Evolutionary conservation across 2,797 vertebrate species (phyloP).

Genomic region (Prionace glauca): DNA sequence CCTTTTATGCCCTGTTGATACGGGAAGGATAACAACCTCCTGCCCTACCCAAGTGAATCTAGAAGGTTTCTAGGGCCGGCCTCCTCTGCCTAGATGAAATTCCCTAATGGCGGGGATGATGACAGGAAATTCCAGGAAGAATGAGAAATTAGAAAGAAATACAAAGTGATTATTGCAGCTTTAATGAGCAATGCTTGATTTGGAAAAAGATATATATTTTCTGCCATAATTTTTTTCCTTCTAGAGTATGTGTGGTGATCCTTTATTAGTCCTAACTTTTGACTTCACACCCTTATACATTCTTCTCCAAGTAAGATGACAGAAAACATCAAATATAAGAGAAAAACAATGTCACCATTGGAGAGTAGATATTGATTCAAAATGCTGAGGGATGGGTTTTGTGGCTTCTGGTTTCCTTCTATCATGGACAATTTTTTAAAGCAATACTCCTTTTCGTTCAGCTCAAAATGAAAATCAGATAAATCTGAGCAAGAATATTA

Average conservation of each 20-base stretch:
- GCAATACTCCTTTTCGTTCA: not conserved
- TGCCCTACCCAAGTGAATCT: too few relatives aligned
- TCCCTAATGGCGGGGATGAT: too few relatives aligned
- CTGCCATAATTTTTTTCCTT: not conserved
- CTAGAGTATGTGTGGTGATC: not conserved
- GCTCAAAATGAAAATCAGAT: not conserved
- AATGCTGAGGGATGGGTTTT: not conserved
- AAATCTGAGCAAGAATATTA: not conserved
- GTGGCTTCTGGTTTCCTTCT: not conserved
- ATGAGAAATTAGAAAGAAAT: not conserved
- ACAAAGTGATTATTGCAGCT: not conserved
- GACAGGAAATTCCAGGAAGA: not conserved
- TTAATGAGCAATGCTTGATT: not conserved
- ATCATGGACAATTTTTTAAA: not conserved
- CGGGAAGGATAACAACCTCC: too few relatives aligned
- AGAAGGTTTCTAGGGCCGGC: too few relatives aligned
- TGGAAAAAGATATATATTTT: not conserved
- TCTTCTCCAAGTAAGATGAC: not conserved
- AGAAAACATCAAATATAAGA: not conserved
- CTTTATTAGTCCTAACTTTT: not conserved
- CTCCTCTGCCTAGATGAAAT: too few relatives aligned
- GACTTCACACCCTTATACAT: not conserved
- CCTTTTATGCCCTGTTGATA: too few relatives aligned
- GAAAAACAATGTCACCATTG: not conserved
- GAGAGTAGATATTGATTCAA: not conserved